phyloP scores from a whole-genome alignment of 2,888 invertebrate genomes.

The Eupithecia dodoneata region DNA sequence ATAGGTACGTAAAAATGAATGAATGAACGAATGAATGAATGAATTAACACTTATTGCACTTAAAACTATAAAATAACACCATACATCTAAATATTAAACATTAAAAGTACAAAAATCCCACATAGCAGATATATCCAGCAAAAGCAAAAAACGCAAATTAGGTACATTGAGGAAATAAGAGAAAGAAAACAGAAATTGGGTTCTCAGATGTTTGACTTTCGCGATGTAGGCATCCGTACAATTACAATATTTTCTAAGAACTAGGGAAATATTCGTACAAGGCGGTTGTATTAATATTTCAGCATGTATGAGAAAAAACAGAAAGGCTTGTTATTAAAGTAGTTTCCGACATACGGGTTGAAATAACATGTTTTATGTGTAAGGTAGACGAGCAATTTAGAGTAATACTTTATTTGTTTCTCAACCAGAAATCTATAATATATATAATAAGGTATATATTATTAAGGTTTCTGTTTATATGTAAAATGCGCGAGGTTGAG shows the following conservation, averaged over 20 bases:
- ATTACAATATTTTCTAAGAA: slow-evolving; percentile 1
- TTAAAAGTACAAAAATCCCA: too few species aligned
- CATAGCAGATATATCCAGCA: neutral
- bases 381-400: slow-evolving; percentile 1
- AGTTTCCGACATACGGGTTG: slow-evolving; percentile 4
- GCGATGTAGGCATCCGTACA: neutral
- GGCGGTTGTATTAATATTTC: neutral
- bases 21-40: too few species aligned
- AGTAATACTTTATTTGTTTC: neutral
- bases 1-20: too few species aligned
- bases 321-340: neutral
- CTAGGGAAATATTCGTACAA: neutral
- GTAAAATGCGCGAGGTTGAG: too few species aligned
- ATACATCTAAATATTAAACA: too few species aligned
- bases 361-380: slow-evolving; percentile 1
- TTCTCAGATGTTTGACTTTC: neutral
- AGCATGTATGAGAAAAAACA: neutral
- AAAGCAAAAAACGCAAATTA: neutral
- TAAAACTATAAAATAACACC: too few species aligned
- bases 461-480: too few species aligned
- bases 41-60: too few species aligned
- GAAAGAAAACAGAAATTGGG: neutral
- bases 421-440: too few species aligned
- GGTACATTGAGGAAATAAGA: neutral
- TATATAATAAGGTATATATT: too few species aligned